A percentile compares a stretch with the other conserved stretches of the same genome.
These are phyloP conservation scores for Unio pictorum DNA, from an alignment of 2,888 invertebrate genomes.

Conservation along the genomic window DNA sequence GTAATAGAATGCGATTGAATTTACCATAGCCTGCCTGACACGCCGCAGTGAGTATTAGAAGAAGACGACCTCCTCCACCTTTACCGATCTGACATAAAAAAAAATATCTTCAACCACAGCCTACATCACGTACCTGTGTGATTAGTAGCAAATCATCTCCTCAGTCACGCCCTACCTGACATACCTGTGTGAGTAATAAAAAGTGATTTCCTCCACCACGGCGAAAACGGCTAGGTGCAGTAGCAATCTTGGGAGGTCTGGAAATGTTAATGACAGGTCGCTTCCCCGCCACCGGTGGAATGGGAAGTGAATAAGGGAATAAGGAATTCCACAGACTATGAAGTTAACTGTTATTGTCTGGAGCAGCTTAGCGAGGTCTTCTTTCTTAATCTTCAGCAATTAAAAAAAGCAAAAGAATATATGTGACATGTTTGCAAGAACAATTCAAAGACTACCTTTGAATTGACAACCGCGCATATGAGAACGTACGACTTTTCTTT, in stretches of 20 bases:
- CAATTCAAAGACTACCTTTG: no score
- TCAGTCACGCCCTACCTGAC: background rate
- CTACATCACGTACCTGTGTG: background rate
- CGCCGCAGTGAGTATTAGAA: no score
- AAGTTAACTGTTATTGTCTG: conserved; percentile 25
- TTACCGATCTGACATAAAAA: no score
- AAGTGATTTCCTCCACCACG: conserved; percentile 84
- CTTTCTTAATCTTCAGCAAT: conserved; percentile 24
- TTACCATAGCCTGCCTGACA: no score
- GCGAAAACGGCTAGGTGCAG: conserved; percentile 82
- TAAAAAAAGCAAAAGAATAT: background rate
- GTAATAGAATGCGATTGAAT: no score
- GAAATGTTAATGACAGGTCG: conserved; percentile 71
- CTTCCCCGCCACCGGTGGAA: conserved; percentile 38
- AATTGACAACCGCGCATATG: no score
- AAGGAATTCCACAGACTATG: conserved; percentile 30
- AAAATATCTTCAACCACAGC: no score
- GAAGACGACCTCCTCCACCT: no score
- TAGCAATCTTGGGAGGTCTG: conserved; percentile 83
- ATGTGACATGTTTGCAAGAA: background rate
- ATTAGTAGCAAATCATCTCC: background rate
- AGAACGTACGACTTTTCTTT: no score
- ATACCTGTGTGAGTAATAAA: conserved; percentile 88
- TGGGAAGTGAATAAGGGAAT: conserved; percentile 25
- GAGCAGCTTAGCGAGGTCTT: conserved; percentile 21